Conservation (phyloP, 2,888 invertebrate genomes). For the Lysandra bellargus region DNA sequence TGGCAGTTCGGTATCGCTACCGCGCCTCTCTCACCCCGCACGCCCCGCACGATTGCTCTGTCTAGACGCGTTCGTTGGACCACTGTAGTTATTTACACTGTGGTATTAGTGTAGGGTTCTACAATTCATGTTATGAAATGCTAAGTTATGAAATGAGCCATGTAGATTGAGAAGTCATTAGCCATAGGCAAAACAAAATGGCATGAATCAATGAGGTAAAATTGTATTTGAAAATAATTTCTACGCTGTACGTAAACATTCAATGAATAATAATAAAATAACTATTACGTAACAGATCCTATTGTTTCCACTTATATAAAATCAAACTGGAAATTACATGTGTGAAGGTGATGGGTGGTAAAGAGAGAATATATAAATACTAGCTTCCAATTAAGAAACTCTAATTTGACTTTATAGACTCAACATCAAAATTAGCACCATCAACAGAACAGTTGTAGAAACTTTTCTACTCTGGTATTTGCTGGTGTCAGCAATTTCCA, state of each 20-base stretch:
- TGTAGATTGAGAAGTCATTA: not conserved
- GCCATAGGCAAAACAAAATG: not conserved
- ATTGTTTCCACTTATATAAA: not conserved
- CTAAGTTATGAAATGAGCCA: not conserved
- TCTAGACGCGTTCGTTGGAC: no score
- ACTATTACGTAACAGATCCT: not conserved
- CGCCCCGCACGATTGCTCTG: no score
- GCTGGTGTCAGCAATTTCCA: not conserved
- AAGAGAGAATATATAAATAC: no score
- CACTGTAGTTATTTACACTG: no score
- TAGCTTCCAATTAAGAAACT: no score
- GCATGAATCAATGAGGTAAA: not conserved
- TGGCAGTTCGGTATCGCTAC: no score
- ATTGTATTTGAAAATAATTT: not conserved
- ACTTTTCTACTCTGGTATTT: no score
- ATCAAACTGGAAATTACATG: not conserved
- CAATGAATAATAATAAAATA: not conserved
- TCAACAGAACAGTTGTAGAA: no score
- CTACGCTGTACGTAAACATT: not conserved
- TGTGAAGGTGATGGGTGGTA: not conserved
- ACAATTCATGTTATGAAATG: no score
- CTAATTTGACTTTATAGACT: no score
- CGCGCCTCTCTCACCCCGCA: no score
- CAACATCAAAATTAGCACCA: no score
- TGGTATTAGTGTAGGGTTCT: not conserved